phyloP scores from a whole-genome alignment of 1,140 invertebrate genomes.

The Apis cerana region DNA sequence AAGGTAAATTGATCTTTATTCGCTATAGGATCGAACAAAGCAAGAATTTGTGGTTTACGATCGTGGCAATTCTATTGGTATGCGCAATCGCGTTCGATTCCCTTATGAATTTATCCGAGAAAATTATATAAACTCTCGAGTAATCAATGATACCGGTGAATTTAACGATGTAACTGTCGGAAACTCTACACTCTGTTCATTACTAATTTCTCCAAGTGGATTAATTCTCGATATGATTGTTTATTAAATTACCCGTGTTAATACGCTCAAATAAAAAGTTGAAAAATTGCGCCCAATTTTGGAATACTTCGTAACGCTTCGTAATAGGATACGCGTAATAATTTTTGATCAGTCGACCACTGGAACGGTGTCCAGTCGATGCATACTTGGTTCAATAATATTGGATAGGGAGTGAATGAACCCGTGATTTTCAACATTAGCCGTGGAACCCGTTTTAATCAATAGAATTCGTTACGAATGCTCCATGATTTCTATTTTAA shows the following conservation, averaged over 20 bases:
- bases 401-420: neutral
- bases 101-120: neutral
- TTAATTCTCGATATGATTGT: neutral
- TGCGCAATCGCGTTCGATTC: neutral
- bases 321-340: too few relatives aligned
- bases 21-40: neutral
- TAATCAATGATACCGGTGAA: neutral
- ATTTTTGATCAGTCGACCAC: neutral
- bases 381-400: neutral
- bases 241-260: neutral
- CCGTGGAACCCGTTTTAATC: slow-evolving; percentile 10
- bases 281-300: too few relatives aligned
- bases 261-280: neutral
- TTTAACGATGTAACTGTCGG: neutral
- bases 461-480: neutral
- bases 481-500: neutral
- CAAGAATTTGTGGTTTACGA: neutral
- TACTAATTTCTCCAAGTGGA: neutral
- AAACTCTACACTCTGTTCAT: neutral
- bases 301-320: too few relatives aligned
- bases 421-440: neutral
- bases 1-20: neutral
- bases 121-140: neutral
- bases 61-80: neutral
- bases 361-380: neutral